phyloP scores from a whole-genome alignment of 2,888 invertebrate species.

The Fragum fragum region DNA sequence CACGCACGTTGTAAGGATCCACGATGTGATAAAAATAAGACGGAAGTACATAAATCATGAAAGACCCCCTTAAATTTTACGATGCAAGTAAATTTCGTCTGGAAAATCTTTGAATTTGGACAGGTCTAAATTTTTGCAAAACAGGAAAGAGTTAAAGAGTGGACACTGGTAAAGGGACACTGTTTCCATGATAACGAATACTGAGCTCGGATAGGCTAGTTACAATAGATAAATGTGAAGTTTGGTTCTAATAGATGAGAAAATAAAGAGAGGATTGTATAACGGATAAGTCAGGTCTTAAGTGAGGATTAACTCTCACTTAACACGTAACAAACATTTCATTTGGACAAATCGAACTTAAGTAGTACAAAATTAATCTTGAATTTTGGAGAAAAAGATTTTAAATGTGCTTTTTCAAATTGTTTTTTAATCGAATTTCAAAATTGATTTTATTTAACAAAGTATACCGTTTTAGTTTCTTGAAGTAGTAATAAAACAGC shows the following conservation, averaged over 20 bases:
- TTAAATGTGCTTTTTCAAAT: neutral
- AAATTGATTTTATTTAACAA: neutral
- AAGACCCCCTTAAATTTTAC: too few species aligned
- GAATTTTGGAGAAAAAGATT: neutral
- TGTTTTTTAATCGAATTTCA: neutral
- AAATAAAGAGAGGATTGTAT: constrained; percentile 17
- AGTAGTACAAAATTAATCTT: neutral
- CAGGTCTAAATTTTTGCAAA: too few species aligned
- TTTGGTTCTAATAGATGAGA: constrained; percentile 12
- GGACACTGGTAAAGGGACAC: neutral
- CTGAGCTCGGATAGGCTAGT: constrained; percentile 17
- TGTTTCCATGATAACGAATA: constrained; percentile 22
- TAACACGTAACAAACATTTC: constrained; percentile 38
- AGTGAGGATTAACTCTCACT: constrained; percentile 38
- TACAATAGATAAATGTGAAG: neutral
- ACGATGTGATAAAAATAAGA: too few species aligned
- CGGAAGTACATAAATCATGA: too few species aligned
- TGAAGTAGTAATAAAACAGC: neutral
- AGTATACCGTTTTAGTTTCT: too few species aligned
- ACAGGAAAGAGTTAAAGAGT: too few species aligned
- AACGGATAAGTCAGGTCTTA: constrained; percentile 24
- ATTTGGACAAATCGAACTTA: neutral
- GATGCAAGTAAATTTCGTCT: too few species aligned
- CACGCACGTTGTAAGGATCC: too few species aligned
- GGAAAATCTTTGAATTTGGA: too few species aligned